phyloP scores from a whole-genome alignment of 2,888 invertebrate species.

The Tinea trinotella region DNA sequence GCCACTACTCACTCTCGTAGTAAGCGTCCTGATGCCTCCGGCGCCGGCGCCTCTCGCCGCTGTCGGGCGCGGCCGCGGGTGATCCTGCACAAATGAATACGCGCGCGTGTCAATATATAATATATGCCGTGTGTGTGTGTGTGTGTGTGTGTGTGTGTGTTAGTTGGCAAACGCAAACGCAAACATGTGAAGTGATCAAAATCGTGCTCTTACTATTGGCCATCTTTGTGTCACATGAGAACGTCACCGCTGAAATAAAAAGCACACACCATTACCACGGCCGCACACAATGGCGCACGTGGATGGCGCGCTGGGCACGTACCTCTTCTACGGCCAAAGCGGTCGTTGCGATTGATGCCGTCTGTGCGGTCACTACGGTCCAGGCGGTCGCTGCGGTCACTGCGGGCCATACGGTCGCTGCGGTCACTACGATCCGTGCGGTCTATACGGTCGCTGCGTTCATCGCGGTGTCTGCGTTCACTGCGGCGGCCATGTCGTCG shows the following conservation, averaged over 20 bases:
- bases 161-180: not conserved
- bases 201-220: slow-evolving; percentile 37
- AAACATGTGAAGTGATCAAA: not conserved
- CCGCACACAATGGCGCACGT: not conserved
- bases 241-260: slow-evolving; percentile 57
- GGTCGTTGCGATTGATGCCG: slow-evolving; percentile 60
- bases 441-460: slow-evolving; percentile 38
- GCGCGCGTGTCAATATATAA: not conserved
- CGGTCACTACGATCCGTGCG: slow-evolving; percentile 30
- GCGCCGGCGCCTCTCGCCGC: slow-evolving; percentile 17
- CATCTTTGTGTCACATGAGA: slow-evolving; percentile 54
- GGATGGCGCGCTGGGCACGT: slow-evolving; percentile 18
- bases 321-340: slow-evolving; percentile 45
- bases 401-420: slow-evolving; percentile 40
- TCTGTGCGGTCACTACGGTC: slow-evolving; percentile 32
- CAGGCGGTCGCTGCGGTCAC: slow-evolving; percentile 36
- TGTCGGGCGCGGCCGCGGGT: slow-evolving; percentile 25
- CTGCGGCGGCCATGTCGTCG: slow-evolving; percentile 43
- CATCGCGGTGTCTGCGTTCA: slow-evolving; percentile 36
- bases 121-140: too few relatives aligned
- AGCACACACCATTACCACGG: not conserved
- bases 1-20: slow-evolving; percentile 16
- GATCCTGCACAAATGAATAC: not conserved
- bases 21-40: slow-evolving; percentile 17
- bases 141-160: too few relatives aligned